These are phyloP conservation scores for Phaonia tiefii DNA, from an alignment of 2,888 invertebrate species.

Conservation along the genomic window DNA sequence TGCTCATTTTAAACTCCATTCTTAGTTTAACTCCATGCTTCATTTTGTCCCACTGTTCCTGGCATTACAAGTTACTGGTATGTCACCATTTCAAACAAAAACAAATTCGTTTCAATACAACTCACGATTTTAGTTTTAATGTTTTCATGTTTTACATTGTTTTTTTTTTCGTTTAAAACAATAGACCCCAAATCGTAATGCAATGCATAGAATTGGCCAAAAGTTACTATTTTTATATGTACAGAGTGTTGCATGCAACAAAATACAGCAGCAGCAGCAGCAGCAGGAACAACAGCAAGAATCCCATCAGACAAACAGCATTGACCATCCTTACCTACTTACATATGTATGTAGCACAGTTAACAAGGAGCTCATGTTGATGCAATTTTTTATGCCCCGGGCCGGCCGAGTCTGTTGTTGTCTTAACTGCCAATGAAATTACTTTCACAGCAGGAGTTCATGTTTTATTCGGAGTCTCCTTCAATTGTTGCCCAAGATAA, in stretches of 20 bases:
- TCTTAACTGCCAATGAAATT: conserved; percentile 56
- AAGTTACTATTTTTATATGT: not conserved
- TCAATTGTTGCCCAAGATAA: not conserved
- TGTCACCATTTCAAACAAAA: conserved; percentile 28
- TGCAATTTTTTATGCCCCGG: not conserved
- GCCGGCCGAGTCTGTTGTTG: conserved; percentile 21
- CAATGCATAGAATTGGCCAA: not conserved
- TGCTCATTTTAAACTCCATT: not conserved
- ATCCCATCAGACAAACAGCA: too few relatives aligned
- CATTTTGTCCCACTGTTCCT: not conserved
- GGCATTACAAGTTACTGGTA: not conserved
- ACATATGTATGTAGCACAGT: not conserved
- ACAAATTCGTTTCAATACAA: conserved; percentile 49
- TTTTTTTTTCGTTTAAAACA: conserved; percentile 11
- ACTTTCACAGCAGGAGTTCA: conserved; percentile 59
- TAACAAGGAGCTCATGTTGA: conserved; percentile 1
- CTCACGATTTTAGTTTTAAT: conserved; percentile 50
- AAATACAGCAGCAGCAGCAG: not conserved
- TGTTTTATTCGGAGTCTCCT: conserved; percentile 5
- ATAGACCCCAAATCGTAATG: conserved; percentile 20
- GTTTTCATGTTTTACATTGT: not conserved
- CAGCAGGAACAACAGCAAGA: not conserved
- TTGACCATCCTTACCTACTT: not conserved
- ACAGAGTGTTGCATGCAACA: not conserved
- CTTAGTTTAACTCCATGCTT: not conserved